phyloP scores from a whole-genome alignment of 2,113 vertebrate species.

The Cryptomyrus ogoouensis region DNA sequence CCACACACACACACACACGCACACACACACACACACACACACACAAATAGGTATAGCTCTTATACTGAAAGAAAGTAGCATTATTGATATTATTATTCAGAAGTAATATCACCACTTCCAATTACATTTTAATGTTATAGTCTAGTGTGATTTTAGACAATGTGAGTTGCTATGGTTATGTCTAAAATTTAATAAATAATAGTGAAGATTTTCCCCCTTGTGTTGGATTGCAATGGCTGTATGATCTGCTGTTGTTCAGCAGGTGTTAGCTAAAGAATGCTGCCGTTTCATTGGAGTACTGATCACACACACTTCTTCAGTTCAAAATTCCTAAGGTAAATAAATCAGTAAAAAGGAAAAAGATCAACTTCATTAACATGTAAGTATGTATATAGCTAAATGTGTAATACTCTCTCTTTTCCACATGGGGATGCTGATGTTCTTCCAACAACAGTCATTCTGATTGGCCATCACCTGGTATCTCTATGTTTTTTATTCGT shows the following conservation, averaged over 20 bases:
- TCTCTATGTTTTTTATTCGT: neutral
- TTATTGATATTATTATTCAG: neutral
- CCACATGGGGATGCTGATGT: conserved; percentile 59
- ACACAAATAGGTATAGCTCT: neutral
- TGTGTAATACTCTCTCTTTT: neutral
- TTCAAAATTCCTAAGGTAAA: neutral
- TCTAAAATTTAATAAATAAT: neutral
- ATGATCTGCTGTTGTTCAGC: neutral
- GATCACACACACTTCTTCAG: neutral
- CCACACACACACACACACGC: too few species aligned
- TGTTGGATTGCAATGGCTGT: neutral
- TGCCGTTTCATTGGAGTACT: neutral
- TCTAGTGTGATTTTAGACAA: neutral
- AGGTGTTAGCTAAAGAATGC: neutral
- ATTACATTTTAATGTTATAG: neutral
- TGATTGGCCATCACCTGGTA: conserved; percentile 9
- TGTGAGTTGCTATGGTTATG: neutral
- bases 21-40: neutral
- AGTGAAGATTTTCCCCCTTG: neutral
- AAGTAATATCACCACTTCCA: neutral
- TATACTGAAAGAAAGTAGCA: neutral
- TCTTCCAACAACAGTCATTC: conserved; percentile 31
- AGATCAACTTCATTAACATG: neutral
- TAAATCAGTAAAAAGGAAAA: neutral
- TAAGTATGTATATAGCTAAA: neutral